These are phyloP conservation scores for Pyrrhia umbra DNA, from an alignment of 2,888 invertebrate species.

Conservation along the genomic window DNA sequence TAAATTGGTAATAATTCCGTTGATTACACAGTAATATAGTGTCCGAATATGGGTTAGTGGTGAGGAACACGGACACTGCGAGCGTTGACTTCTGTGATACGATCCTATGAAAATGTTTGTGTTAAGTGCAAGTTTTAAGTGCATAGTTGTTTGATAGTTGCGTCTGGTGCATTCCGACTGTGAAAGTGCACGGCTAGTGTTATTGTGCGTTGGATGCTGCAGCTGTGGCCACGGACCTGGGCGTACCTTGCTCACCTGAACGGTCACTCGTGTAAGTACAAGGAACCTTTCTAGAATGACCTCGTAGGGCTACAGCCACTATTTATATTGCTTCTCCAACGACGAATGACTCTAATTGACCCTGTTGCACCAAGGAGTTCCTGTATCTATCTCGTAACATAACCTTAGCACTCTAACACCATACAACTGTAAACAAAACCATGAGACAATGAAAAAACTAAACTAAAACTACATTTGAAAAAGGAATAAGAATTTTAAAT, in stretches of 20 bases:
- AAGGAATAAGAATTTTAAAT: constrained; percentile 5
- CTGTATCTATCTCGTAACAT: constrained; percentile 35
- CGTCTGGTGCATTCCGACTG: constrained; percentile 80
- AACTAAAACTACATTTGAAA: constrained; percentile 13
- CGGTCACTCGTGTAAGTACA: constrained; percentile 68
- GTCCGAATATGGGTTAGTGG: constrained; percentile 89
- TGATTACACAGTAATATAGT: constrained; percentile 87
- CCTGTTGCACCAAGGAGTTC: constrained; percentile 33
- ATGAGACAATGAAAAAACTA: constrained; percentile 14
- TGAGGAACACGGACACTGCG: constrained; percentile 78
- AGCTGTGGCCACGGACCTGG: constrained; percentile 60
- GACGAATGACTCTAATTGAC: constrained; percentile 29
- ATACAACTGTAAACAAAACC: constrained; percentile 42
- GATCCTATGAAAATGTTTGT: constrained; percentile 72
- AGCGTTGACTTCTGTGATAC: constrained; percentile 78
- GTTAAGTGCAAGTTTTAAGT: constrained; percentile 76
- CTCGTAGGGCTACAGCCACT: constrained; percentile 46
- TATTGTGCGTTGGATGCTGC: constrained; percentile 82
- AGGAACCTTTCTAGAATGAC: constrained; percentile 64
- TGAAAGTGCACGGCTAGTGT: constrained; percentile 84
- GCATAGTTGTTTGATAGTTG: constrained; percentile 78
- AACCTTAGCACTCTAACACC: constrained; percentile 44
- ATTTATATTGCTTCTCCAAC: constrained; percentile 21
- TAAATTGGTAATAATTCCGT: constrained; percentile 89
- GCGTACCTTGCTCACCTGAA: constrained; percentile 54